phyloP scores from a whole-genome alignment of 2,113 vertebrate species.

The Leucopsar rothschildi region DNA sequence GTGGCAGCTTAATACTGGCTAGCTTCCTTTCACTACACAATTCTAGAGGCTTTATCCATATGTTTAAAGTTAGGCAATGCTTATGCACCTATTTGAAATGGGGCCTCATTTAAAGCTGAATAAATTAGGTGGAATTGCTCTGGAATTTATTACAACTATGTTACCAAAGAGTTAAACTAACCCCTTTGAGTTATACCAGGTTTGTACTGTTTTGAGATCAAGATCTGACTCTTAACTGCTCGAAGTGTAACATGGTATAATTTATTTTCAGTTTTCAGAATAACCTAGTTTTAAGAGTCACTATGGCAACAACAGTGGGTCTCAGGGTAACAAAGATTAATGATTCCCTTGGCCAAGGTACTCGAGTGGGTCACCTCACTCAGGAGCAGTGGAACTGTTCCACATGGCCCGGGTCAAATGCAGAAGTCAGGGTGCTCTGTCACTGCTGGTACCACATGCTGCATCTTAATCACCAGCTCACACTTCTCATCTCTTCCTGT shows the following conservation, averaged over 20 bases:
- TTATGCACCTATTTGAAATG: constrained; percentile 10
- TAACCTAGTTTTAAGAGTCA: not conserved
- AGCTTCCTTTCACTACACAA: not conserved
- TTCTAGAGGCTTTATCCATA: not conserved
- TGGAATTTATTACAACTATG: constrained; percentile 14
- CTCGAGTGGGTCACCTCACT: not conserved
- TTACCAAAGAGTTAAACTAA: not conserved
- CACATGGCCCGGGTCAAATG: not conserved
- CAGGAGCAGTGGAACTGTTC: not conserved
- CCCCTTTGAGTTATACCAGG: not conserved
- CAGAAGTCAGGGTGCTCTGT: accelerated
- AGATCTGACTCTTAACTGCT: not conserved
- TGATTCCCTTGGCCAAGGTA: not conserved
- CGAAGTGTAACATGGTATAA: not conserved
- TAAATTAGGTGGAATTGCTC: not conserved
- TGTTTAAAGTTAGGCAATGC: constrained; percentile 19
- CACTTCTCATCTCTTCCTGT: not conserved
- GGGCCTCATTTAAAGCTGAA: not conserved
- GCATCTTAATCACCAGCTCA: not conserved
- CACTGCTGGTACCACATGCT: accelerated
- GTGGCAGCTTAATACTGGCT: not conserved
- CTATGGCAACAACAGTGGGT: not conserved
- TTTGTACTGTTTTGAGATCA: not conserved
- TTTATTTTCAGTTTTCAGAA: not conserved
- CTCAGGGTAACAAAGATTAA: not conserved